Evolutionary conservation across 2,113 vertebrate genomes (phyloP), one percentile per base, ranked within the genome.

Genomic region (Chunga burmeisteri): DNA sequence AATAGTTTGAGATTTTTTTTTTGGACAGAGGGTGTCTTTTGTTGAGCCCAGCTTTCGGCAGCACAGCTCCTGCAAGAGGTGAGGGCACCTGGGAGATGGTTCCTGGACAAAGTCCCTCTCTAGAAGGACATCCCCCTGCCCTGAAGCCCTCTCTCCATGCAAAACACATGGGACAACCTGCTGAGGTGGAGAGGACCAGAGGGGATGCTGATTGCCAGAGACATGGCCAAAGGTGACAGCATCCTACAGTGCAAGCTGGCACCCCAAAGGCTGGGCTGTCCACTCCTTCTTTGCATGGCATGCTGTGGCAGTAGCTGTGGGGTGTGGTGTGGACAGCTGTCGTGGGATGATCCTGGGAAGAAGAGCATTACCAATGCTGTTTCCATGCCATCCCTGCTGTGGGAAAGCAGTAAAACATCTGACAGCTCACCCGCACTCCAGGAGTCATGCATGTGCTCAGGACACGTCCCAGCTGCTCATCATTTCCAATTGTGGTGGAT

Each of bases 381-480:
- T 75, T 93, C 89, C 30, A 4, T 81, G 81, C 81, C 91, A 88
- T 74, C 53, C 56, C 53, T 94, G 81, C 94, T 75, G 88, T 56
- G 84, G 90, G 77, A 79, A 85, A 97, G 86, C 89, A 92, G 61
- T 68, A 72, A 84, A 47, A 73, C 1, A 0, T 91, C 91, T 87
- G 90, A 90, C 59, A 84, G 88, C 23, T 82, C 53, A 20, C 55
- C 91, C 91, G 80, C 52, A 3, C 74, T 50, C 62, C 78, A 65
- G 66, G 47, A 86, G 38, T 7, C 3, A 22, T 56, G 32, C 30
- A 2, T 18, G 71, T 71, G 94, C 47, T 44, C 52, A 42, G 62
- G 86, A 97, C 44, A 67, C 1, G 2, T 89, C 73, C 86, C 98
- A 97, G 97, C 97, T 97, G 96, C 92, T 94, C 58, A 22, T 86